Conservation (phyloP, 2,888 invertebrate species). For the Luperina nickerlii region DNA sequence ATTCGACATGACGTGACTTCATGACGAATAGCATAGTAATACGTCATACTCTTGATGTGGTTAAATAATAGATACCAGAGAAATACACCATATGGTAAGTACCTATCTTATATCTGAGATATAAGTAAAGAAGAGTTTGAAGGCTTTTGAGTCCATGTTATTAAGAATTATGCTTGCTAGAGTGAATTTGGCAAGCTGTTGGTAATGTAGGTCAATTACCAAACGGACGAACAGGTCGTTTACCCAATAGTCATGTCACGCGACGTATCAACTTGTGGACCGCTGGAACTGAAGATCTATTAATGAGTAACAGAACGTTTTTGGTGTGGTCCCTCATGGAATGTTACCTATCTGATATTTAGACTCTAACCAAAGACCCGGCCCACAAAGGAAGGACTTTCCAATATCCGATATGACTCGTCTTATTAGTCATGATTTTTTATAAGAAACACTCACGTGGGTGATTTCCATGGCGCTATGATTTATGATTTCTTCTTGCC, state of each 20-base stretch:
- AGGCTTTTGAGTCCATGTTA: not conserved
- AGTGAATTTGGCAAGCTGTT: slow-evolving; percentile 28
- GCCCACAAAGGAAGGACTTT: not conserved
- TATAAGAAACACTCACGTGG: not conserved
- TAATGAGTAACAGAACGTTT: not conserved
- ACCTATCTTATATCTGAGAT: not conserved
- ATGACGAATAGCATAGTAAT: slow-evolving; percentile 23
- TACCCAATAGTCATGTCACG: slow-evolving; percentile 42
- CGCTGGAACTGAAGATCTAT: slow-evolving; percentile 16
- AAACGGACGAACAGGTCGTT: slow-evolving; percentile 39
- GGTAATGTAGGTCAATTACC: slow-evolving; percentile 25
- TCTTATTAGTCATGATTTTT: slow-evolving; percentile 16
- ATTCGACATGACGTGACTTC: slow-evolving; percentile 12
- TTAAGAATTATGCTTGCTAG: not conserved
- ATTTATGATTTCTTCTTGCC: not conserved
- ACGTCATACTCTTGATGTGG: slow-evolving; percentile 22
- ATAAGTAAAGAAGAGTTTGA: not conserved
- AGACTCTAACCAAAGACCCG: no score
- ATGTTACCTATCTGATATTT: not conserved
- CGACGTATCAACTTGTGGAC: slow-evolving; percentile 2
- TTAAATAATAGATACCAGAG: not conserved
- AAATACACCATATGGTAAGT: not conserved
- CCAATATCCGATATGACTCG: slow-evolving; percentile 1
- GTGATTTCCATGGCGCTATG: not conserved
- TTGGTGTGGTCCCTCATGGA: not conserved